Evolutionary conservation across 2,797 vertebrate genomes (phyloP).

Genomic region (Muraenolepis orangiensis): DNA sequence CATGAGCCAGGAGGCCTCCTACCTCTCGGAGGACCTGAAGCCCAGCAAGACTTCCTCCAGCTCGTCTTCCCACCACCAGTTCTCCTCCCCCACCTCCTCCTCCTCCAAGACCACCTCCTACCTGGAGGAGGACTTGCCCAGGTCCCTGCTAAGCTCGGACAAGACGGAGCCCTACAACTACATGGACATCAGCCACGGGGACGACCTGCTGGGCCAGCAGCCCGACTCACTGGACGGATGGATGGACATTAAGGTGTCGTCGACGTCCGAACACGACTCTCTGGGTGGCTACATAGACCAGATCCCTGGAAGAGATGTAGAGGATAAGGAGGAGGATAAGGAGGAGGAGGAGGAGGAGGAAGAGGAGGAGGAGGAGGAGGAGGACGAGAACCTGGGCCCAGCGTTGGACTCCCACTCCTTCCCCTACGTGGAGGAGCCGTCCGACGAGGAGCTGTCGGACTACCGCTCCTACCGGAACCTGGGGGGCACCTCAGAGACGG

Average conservation of each 20-base stretch:
- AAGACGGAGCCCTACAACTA: slow-evolving; percentile 92
- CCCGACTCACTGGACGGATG: slow-evolving; percentile 54
- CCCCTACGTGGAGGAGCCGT: slow-evolving; percentile 81
- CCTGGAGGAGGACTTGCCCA: slow-evolving; percentile 76
- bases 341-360: slow-evolving; percentile 46
- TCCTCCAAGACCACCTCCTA: slow-evolving; percentile 86
- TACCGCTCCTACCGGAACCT: slow-evolving; percentile 73
- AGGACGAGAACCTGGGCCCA: slow-evolving; percentile 71
- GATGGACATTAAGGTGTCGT: slow-evolving; percentile 39
- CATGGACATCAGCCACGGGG: slow-evolving; percentile 90
- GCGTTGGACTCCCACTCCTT: slow-evolving; percentile 78
- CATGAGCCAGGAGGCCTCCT: slow-evolving; percentile 75
- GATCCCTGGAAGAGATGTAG: slow-evolving; percentile 42
- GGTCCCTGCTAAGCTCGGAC: slow-evolving; percentile 79
- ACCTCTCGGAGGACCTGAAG: slow-evolving; percentile 81
- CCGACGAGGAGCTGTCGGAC: slow-evolving; percentile 77
- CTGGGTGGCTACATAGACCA: slow-evolving; percentile 73
- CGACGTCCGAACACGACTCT: slow-evolving; percentile 49
- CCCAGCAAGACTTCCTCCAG: slow-evolving; percentile 54
- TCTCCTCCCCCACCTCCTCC: slow-evolving; percentile 80
- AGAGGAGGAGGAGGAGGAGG: slow-evolving; percentile 61
- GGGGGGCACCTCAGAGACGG: slow-evolving; percentile 68
- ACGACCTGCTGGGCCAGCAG: slow-evolving; percentile 69
- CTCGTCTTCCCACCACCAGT: slow-evolving; percentile 72
- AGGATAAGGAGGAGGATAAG: slow-evolving; percentile 37